Conservation (phyloP, 2,113 vertebrate genomes). For the Actinemys pallida region DNA sequence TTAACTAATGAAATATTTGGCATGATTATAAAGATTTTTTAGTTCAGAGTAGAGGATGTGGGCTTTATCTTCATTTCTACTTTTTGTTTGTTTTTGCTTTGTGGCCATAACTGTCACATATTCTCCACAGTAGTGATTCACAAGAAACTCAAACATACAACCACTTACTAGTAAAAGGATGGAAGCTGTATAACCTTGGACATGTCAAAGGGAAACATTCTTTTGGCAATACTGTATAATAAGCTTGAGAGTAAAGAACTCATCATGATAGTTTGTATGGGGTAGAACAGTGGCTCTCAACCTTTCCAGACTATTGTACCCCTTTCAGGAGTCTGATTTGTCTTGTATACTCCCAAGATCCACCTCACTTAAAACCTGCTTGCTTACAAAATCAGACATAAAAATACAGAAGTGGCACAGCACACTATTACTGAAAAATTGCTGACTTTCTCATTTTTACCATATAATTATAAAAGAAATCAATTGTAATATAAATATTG, state of each 20-base stretch:
- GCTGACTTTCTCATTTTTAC: no score
- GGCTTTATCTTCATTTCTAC: background rate
- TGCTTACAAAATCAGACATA: no score
- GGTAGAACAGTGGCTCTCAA: background rate
- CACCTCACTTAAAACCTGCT: no score
- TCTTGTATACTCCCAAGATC: no score
- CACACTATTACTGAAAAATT: no score
- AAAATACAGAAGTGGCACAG: no score
- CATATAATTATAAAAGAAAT: no score
- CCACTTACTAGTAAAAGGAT: background rate
- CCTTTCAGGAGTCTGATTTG: no score
- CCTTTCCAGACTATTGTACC: no score
- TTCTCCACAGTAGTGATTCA: background rate
- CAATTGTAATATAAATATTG: no score
- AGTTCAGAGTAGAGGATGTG: background rate
- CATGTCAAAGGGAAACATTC: background rate
- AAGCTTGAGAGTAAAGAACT: background rate
- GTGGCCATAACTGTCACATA: background rate
- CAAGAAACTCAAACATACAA: background rate
- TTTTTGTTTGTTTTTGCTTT: background rate
- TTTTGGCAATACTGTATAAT: background rate
- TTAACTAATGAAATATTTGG: constrained; percentile 10
- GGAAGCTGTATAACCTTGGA: background rate
- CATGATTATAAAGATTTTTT: constrained; percentile 13
- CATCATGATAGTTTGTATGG: background rate